These are phyloP conservation scores for Petrolisthes manimaculis DNA, from an alignment of 2,888 invertebrate species.

Conservation along the genomic window DNA sequence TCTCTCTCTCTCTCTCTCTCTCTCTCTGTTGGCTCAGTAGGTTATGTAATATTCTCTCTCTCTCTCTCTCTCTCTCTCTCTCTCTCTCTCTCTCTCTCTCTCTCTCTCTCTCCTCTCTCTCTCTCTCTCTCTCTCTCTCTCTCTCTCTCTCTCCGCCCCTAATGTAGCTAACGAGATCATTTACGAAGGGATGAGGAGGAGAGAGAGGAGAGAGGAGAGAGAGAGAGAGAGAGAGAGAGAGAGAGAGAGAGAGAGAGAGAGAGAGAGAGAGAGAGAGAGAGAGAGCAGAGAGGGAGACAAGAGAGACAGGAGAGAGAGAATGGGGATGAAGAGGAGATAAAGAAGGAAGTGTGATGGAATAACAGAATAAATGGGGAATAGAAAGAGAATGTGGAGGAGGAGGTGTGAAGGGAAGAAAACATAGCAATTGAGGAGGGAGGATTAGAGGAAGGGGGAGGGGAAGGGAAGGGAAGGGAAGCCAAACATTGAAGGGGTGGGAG, in stretches of 20 bases:
- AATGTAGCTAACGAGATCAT: not conserved
- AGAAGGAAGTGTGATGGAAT: not conserved
- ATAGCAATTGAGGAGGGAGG: no score
- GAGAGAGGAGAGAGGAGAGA: not conserved
- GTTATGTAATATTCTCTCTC: not conserved
- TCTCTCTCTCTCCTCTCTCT: not conserved
- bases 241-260: not conserved
- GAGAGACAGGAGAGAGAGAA: not conserved
- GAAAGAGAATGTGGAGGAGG: no score
- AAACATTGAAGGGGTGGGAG: no score
- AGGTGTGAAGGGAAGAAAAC: no score
- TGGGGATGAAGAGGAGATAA: not conserved
- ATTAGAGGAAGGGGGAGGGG: no score
- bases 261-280: slow-evolving; percentile 18
- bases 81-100: not conserved
- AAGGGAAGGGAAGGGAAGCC: no score
- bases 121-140: not conserved
- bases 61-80: not conserved
- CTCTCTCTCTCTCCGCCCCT: slow-evolving; percentile 9
- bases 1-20: not conserved
- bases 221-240: not conserved
- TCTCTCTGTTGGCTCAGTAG: not conserved
- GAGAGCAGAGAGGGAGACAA: not conserved
- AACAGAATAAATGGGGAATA: no score
- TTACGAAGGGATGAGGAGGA: not conserved